A percentile compares a stretch with the other conserved stretches of the same genome.
phyloP scores from a whole-genome alignment of 2,113 vertebrate species.

The Ictidomys tridecemlineatus region DNA sequence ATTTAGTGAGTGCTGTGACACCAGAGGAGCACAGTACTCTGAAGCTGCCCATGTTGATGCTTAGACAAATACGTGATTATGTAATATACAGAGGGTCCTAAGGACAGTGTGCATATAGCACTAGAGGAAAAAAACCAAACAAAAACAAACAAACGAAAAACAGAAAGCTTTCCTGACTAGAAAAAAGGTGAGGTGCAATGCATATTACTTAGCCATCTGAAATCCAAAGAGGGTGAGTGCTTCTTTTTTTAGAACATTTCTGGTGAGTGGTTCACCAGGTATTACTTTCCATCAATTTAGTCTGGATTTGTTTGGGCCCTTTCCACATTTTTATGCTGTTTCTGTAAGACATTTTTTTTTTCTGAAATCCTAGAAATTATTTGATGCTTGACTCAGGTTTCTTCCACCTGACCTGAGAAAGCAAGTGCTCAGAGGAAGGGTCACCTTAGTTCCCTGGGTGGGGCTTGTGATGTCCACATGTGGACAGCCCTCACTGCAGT shows the following conservation, averaged over 20 bases:
- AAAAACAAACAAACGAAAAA: neutral
- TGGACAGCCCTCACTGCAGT: neutral
- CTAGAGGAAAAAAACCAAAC: neutral
- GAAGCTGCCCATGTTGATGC: neutral
- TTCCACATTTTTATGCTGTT: neutral
- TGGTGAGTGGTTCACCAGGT: neutral
- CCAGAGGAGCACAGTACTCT: accelerated
- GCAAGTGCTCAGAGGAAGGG: neutral
- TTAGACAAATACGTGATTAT: neutral
- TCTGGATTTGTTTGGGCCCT: neutral
- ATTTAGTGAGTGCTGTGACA: neutral
- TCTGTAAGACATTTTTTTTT: neutral
- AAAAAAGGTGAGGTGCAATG: neutral
- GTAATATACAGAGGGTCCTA: too few species aligned
- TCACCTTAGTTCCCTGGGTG: accelerated
- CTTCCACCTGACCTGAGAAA: neutral
- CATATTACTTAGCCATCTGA: neutral
- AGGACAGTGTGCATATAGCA: neutral
- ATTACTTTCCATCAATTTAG: neutral
- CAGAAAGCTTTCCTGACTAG: neutral
- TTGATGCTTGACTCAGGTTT: neutral
- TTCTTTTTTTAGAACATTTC: neutral
- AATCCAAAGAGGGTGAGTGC: neutral
- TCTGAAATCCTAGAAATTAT: neutral
- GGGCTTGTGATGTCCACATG: neutral